phyloP scores from a whole-genome alignment of 2,888 invertebrate species.

The Epinotia demarniana region DNA sequence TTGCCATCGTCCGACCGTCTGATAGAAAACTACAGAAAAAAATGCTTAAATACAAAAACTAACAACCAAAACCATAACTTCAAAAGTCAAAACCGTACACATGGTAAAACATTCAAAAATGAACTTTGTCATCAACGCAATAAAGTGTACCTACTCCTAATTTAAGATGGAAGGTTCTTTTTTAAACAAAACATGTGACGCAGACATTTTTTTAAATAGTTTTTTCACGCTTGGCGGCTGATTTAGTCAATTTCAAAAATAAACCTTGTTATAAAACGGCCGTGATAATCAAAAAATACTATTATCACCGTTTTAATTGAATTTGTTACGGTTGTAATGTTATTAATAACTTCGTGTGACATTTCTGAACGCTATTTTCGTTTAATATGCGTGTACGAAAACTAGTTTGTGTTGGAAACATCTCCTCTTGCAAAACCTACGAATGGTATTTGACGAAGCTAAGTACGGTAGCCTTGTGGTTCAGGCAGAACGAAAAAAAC shows the following conservation, averaged over 20 bases:
- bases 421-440: too few species aligned
- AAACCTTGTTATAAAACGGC: not conserved
- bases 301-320: not conserved
- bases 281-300: not conserved
- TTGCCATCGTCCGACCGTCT: constrained; percentile 72
- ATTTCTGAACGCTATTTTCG: not conserved
- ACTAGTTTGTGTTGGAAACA: too few species aligned
- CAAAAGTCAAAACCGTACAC: not conserved
- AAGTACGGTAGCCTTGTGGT: too few species aligned
- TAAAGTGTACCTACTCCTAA: not conserved
- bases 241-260: not conserved
- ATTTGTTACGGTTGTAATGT: not conserved
- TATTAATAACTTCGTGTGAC: not conserved
- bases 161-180: not conserved
- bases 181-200: not conserved
- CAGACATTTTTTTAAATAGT: constrained; percentile 23
- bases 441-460: too few species aligned
- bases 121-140: not conserved
- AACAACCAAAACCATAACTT: not conserved
- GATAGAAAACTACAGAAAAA: constrained; percentile 46
- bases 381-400: not conserved
- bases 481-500: too few species aligned
- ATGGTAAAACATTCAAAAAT: not conserved
- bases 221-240: constrained; percentile 3
- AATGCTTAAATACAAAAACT: constrained; percentile 54